Percentiles rank a stretch among this genome's conserved stretches.
These are phyloP conservation scores for Aythya baeri DNA, from an alignment of 2,113 vertebrate species.

Conservation along the genomic window DNA sequence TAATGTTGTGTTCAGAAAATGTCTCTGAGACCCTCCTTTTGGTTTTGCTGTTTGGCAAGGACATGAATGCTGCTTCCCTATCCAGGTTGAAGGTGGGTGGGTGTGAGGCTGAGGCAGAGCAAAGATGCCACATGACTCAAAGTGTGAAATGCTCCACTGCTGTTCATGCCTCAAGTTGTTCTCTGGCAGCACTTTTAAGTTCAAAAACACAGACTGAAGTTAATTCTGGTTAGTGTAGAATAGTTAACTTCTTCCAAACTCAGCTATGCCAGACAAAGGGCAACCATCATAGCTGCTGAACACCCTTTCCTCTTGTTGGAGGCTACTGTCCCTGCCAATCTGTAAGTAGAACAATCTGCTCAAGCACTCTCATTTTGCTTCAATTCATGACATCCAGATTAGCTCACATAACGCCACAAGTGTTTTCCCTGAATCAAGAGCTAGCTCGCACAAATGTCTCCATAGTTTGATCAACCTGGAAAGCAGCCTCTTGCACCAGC, in stretches of 20 bases:
- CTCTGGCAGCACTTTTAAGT: neutral
- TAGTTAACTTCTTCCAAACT: neutral
- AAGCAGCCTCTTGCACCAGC: neutral
- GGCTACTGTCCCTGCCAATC: neutral
- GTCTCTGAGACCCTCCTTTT: neutral
- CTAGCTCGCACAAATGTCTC: neutral
- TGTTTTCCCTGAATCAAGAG: neutral
- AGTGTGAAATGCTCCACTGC: neutral
- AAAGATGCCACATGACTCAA: neutral
- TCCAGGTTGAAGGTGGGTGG: fast-evolving
- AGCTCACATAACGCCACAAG: neutral
- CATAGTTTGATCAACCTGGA: neutral
- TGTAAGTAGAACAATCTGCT: neutral
- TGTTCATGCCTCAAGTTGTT: neutral
- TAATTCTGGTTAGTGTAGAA: neutral
- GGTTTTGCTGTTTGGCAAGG: neutral
- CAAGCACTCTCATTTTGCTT: neutral
- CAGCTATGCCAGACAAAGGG: neutral
- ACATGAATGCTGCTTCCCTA: fast-evolving
- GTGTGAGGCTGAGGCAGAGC: neutral
- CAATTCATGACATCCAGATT: neutral
- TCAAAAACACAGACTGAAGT: neutral
- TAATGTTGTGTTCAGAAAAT: neutral
- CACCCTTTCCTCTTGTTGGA: neutral
- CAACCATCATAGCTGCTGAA: neutral